Evolutionary conservation across 1,140 invertebrate genomes (phyloP).

Genomic region (Subanguina moxae): DNA sequence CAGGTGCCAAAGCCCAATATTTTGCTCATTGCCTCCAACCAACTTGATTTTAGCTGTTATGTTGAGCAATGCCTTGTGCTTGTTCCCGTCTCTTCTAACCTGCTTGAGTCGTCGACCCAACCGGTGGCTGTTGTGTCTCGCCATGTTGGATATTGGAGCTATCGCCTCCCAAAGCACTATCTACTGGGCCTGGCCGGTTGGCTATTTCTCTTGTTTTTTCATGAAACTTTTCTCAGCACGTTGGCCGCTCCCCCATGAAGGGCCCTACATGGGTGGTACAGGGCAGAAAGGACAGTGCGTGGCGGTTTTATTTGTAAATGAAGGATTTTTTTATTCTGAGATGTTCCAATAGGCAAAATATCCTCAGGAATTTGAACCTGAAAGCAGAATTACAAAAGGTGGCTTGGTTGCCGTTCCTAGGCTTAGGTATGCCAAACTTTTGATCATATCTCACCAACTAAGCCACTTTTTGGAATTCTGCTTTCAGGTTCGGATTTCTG

Average conservation of each 20-base stretch:
- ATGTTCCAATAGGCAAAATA: no score
- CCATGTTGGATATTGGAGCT: conserved; percentile 47
- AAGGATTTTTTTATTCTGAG: no score
- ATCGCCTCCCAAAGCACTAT: conserved; percentile 49
- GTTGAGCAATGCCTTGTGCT: conserved; percentile 55
- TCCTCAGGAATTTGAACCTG: no score
- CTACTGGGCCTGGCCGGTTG: conserved; percentile 51
- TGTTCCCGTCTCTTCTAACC: conserved; percentile 46
- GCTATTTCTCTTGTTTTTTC: conserved; percentile 2
- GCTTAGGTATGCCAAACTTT: no score
- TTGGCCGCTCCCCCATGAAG: conserved; percentile 9
- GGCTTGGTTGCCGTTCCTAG: no score
- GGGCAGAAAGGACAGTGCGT: no score
- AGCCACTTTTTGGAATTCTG: no score
- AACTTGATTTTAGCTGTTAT: conserved; percentile 29
- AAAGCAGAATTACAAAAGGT: no score
- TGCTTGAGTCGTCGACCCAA: conserved; percentile 43
- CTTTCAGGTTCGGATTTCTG: no score
- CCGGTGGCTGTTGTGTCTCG: conserved; percentile 44
- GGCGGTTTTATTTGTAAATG: no score
- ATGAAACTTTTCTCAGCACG: neutral
- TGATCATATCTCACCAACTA: no score
- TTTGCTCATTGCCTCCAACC: neutral
- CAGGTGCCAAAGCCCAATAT: conserved; percentile 27
- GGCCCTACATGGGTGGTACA: no score